Base-by-base conservation (phyloP, 2,797 vertebrate genomes). In the Pterois miles region DNA sequence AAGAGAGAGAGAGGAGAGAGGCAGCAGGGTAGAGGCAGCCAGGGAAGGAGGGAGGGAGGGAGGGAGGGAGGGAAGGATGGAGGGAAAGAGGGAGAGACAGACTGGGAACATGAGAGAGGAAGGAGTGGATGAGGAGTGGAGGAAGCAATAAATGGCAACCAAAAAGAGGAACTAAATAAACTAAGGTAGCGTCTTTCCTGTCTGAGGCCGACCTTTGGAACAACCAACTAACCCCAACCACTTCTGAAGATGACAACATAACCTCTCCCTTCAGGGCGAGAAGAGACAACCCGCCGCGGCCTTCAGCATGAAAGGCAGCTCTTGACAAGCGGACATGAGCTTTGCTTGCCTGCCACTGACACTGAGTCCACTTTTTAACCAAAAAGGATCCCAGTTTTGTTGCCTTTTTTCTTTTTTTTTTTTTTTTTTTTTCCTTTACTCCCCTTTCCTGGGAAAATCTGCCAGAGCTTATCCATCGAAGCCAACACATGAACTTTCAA, bases 401-500 rank as follows among this genome's bases (percentile, higher is more conserved):
- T 83, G 90, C 82, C 72, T 88, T 89, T 89, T 82, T 82, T 82
- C 84, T 86, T 90, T 86, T 76, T 78, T 82, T 85, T 84, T 87
- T 90, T 89, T 69, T 60, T 11, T 83, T 81, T 84, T 87, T 90
- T 88, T 76, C 71, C 84, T 93, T 93, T 93, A 93, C 92, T 94
- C 91, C 89, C 90, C 94, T 95, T 95, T 94, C 93, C 95, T 93
- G 95, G 94, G 94, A 94, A 95, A 96, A 96, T 94, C 93, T 95
- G 95, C 95, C 95, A 96, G 94, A 95, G 95, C 95, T 95, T 95
- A 95, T 94, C 95, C 94, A 96, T 95, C 90, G 91, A 93, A 95
- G 95, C 95, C 95, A 96, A 95, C 91, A 95, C 95, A 95, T 96
- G 95, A 96, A 96, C 95, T 96, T 96, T 96, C 95, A 96, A 96